phyloP scores from a whole-genome alignment of 2,113 vertebrate species.

The Hemichromis elongatus region DNA sequence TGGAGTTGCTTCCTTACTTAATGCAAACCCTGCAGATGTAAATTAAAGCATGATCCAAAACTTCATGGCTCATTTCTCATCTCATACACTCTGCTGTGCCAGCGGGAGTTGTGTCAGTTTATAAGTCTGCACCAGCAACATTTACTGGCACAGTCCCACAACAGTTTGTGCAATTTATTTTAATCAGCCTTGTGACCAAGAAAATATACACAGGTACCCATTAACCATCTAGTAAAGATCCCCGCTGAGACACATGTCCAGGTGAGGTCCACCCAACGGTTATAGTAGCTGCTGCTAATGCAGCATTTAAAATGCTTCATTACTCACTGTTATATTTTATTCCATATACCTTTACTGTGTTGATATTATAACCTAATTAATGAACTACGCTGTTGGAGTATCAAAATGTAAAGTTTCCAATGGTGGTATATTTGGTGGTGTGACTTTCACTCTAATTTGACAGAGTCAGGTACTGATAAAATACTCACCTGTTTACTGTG shows the following conservation, averaged over 20 bases:
- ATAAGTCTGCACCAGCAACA: background rate
- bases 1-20: background rate
- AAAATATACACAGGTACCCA: background rate
- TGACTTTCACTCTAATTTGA: background rate
- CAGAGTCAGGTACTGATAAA: background rate
- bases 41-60: background rate
- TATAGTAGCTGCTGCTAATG: background rate
- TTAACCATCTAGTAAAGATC: background rate
- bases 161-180: background rate
- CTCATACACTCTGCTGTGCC: background rate
- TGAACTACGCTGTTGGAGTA: background rate
- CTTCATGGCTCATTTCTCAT: background rate
- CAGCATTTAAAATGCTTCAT: background rate
- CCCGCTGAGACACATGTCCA: background rate
- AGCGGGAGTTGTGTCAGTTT: background rate
- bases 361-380: background rate
- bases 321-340: background rate
- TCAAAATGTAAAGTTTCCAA: background rate
- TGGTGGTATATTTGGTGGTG: background rate
- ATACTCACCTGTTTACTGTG: background rate
- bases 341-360: background rate
- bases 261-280: background rate
- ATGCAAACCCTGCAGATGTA: background rate
- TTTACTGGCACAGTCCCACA: background rate
- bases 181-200: background rate